A percentile compares a stretch with the other conserved stretches of the same genome.
Evolutionary conservation across 1,140 invertebrate genomes (phyloP).

Genomic region (Drosophila virilis): DNA sequence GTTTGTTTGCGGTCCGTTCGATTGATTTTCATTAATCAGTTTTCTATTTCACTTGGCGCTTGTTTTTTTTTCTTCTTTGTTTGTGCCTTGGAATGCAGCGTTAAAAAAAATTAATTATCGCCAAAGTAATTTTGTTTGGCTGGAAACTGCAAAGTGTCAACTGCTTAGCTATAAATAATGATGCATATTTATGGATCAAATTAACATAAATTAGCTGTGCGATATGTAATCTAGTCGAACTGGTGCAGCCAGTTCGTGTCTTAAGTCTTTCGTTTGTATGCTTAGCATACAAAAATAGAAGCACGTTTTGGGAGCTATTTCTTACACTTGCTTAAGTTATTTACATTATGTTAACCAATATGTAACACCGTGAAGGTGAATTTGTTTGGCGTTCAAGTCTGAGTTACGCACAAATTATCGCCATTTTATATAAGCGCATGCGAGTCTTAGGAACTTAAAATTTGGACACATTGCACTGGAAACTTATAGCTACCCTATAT

Average conservation of each 20-base stretch:
- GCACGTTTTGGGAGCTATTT: background rate
- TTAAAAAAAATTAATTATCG: conserved; percentile 19
- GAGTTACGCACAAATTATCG: no score
- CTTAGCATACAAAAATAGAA: conserved; percentile 33
- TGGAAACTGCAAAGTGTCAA: conserved; percentile 15
- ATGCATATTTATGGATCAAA: conserved; percentile 25
- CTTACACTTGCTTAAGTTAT: conserved; percentile 17
- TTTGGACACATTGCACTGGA: no score
- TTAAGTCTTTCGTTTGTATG: conserved; percentile 52
- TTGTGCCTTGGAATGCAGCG: conserved; percentile 22
- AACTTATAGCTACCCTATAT: no score
- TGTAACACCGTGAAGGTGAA: background rate
- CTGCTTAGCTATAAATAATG: conserved; percentile 20
- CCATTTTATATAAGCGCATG: no score
- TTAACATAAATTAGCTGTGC: conserved; percentile 53
- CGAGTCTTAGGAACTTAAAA: no score
- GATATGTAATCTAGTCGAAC: conserved; percentile 55
- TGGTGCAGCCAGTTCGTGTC: conserved; percentile 71
- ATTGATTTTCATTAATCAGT: conserved; percentile 56
- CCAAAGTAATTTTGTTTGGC: conserved; percentile 4
- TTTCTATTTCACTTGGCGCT: conserved; percentile 45
- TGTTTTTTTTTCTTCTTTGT: background rate
- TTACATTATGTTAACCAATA: conserved; percentile 12
- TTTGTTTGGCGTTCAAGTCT: no score
- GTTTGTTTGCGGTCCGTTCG: conserved; percentile 38